Conservation (phyloP, 2,113 vertebrate genomes). For the Trematomus loennbergii region DNA sequence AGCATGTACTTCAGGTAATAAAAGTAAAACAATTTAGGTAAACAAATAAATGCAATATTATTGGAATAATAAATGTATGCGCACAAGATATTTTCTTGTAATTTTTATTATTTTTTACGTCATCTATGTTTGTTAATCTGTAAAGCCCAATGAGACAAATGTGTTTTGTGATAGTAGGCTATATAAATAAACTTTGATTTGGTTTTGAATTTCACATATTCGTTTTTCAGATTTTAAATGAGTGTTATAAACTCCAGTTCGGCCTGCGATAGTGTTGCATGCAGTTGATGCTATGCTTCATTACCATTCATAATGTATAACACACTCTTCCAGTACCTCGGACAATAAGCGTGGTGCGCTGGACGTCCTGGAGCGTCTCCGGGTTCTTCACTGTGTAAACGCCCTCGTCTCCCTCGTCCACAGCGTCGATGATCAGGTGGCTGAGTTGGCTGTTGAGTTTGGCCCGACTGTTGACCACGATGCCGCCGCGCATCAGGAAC, state of each 20-base stretch:
- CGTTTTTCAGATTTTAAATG: too few species aligned
- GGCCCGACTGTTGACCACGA: constrained; percentile 45
- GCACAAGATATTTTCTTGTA: too few species aligned
- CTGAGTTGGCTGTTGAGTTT: constrained; percentile 63
- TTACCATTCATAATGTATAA: not conserved
- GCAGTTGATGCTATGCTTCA: too few species aligned
- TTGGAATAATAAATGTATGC: too few species aligned
- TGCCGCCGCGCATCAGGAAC: constrained; percentile 66
- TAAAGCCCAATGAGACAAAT: not conserved
- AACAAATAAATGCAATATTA: too few species aligned
- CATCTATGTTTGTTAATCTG: not conserved
- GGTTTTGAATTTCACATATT: too few species aligned
- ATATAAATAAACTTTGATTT: not conserved
- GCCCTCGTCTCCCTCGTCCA: constrained; percentile 81
- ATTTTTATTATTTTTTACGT: too few species aligned
- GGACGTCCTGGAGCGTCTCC: constrained; percentile 43
- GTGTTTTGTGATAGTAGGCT: not conserved
- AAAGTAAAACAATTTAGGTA: not conserved
- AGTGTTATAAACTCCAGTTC: too few species aligned
- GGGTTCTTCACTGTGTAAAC: constrained; percentile 76
- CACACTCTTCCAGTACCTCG: constrained; percentile 71
- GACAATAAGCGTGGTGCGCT: constrained; percentile 68
- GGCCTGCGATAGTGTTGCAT: too few species aligned
- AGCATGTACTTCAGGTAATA: not conserved
- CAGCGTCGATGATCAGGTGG: constrained; percentile 75